Percentiles rank a stretch among this genome's conserved stretches.
These are phyloP conservation scores for Nebria brevicollis DNA, from an alignment of 2,888 invertebrate species.

Conservation along the genomic window DNA sequence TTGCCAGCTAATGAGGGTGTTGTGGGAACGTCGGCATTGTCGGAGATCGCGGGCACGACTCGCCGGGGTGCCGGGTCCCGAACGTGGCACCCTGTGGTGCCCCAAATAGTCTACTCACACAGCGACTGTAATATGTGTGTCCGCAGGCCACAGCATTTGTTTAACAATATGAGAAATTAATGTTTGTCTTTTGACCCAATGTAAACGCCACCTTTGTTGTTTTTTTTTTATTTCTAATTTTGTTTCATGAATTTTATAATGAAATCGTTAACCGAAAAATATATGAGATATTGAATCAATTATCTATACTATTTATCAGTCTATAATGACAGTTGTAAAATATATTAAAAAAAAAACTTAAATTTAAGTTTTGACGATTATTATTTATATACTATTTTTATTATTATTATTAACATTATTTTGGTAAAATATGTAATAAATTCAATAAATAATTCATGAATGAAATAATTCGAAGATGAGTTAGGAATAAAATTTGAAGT, in stretches of 20 bases:
- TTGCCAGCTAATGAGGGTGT: slow-evolving; percentile 61
- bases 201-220: background rate
- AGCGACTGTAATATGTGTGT: slow-evolving; percentile 27
- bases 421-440: too few relatives aligned
- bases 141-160: slow-evolving; percentile 8
- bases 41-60: slow-evolving; percentile 56
- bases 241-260: slow-evolving; percentile 13
- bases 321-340: background rate
- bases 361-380: background rate
- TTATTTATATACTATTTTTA: too few relatives aligned
- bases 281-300: background rate
- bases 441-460: too few relatives aligned
- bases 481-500: background rate
- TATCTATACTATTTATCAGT: background rate
- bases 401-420: too few relatives aligned
- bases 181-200: slow-evolving; percentile 18
- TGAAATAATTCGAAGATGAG: background rate
- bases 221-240: slow-evolving; percentile 6
- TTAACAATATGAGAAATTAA: slow-evolving; percentile 23
- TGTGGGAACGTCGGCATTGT: slow-evolving; percentile 54
- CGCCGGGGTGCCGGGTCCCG: slow-evolving; percentile 53
- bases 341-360: background rate
- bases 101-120: slow-evolving; percentile 56
- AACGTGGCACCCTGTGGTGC: slow-evolving; percentile 56
- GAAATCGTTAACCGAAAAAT: slow-evolving; percentile 7